Evolutionary conservation across 2,888 invertebrate genomes (phyloP).

Genomic region (Amorpha juglandis): DNA sequence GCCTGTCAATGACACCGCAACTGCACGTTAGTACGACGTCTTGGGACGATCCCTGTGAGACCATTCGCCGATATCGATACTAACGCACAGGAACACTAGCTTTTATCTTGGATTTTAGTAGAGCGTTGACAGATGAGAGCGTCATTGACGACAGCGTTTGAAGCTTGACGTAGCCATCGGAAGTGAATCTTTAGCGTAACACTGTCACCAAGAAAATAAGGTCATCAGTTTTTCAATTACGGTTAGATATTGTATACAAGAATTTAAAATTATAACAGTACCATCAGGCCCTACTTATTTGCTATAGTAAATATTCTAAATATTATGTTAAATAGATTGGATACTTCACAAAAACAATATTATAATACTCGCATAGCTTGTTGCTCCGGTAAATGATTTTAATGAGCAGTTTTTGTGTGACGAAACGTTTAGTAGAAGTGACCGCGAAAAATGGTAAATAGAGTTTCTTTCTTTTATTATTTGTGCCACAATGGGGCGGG

Average conservation of each 20-base stretch:
- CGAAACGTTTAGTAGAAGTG: conserved; percentile 8
- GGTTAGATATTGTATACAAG: too few relatives aligned
- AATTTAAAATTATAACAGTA: background rate
- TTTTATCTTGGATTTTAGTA: too few relatives aligned
- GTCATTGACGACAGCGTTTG: too few relatives aligned
- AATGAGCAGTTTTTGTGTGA: background rate
- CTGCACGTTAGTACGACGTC: too few relatives aligned
- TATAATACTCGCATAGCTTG: background rate
- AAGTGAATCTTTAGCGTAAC: background rate
- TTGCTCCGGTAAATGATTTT: conserved; percentile 3
- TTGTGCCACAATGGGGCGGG: conserved; percentile 3
- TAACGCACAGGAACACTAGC: too few relatives aligned
- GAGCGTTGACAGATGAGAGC: too few relatives aligned
- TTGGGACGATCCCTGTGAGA: too few relatives aligned
- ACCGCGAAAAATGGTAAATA: conserved; percentile 18
- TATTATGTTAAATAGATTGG: background rate
- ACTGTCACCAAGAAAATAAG: background rate
- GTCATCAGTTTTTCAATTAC: background rate
- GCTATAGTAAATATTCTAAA: background rate
- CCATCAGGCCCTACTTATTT: background rate
- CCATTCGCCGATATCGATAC: too few relatives aligned
- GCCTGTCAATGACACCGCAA: too few relatives aligned
- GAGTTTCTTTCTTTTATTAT: conserved; percentile 11
- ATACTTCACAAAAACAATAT: conserved; percentile 6
- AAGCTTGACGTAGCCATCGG: too few relatives aligned